These are phyloP conservation scores for Heliocidaris tuberculata DNA, from an alignment of 35 echinoderm and acorn worm genomes.

Conservation along the genomic window DNA sequence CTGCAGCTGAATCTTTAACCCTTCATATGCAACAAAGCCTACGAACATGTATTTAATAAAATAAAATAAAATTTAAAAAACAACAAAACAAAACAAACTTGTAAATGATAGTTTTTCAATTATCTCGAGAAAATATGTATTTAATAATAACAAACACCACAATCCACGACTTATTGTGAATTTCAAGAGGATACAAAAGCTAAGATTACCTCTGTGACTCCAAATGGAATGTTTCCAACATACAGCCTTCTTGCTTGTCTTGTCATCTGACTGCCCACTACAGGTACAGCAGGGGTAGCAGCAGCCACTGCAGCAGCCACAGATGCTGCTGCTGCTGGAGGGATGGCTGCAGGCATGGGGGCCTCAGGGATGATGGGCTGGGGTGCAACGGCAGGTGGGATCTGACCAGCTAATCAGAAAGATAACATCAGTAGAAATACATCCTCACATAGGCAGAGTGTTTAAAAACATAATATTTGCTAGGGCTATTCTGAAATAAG, in stretches of 20 bases:
- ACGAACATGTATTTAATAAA: too few relatives aligned
- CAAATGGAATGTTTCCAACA: conserved; percentile 98
- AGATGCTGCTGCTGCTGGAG: conserved; percentile 44
- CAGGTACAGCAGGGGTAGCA: conserved; percentile 66
- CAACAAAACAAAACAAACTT: too few relatives aligned
- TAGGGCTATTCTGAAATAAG: too few relatives aligned
- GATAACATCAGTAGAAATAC: neutral
- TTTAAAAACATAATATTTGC: too few relatives aligned
- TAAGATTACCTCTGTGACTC: conserved; percentile 85
- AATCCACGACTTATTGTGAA: too few relatives aligned
- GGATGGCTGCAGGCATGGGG: conserved; percentile 47
- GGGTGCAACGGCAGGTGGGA: conserved; percentile 56
- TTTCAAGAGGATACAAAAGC: neutral
- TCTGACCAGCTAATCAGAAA: conserved; percentile 59
- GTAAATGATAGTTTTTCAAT: too few relatives aligned
- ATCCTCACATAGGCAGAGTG: neutral
- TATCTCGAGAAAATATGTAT: too few relatives aligned
- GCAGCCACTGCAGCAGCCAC: conserved; percentile 60
- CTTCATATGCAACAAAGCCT: too few relatives aligned
- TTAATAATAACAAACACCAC: too few relatives aligned
- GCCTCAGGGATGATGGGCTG: conserved; percentile 50
- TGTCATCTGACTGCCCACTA: conserved; percentile 99
- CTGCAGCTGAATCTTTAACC: too few relatives aligned
- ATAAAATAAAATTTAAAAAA: too few relatives aligned
- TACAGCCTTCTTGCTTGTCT: conserved; percentile 91